Percentiles rank a stretch among this genome's conserved stretches.
These are phyloP conservation scores for Pomatorhinus ruficollis DNA, from an alignment of 2,113 vertebrate species.

Conservation along the genomic window DNA sequence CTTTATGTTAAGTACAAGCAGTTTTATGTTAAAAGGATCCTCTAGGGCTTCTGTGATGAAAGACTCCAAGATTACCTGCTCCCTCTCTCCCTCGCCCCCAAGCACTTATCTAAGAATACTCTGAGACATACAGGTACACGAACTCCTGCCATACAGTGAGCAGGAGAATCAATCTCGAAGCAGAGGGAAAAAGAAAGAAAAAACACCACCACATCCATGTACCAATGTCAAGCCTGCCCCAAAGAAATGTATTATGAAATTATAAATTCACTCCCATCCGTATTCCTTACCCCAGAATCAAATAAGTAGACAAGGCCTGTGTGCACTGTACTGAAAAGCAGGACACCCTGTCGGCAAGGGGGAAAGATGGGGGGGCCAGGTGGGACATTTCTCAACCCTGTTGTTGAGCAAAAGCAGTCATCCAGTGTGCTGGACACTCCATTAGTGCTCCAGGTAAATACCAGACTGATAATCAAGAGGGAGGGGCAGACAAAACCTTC, in stretches of 20 bases:
- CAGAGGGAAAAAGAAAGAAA: not conserved
- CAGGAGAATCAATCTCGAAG: not conserved
- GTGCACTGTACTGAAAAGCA: not conserved
- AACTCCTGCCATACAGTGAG: not conserved
- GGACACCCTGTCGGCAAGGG: not conserved
- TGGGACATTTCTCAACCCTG: not conserved
- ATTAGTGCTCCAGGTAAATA: not conserved
- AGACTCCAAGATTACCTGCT: not conserved
- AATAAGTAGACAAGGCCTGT: not conserved
- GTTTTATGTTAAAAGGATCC: not conserved
- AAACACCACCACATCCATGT: accelerated
- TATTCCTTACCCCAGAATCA: not conserved
- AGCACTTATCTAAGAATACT: not conserved
- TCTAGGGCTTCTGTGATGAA: not conserved
- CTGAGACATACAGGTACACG: not conserved
- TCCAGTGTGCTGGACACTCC: not conserved
- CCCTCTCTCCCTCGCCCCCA: not conserved
- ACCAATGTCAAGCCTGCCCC: not conserved
- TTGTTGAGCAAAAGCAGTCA: not conserved
- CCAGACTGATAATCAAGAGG: not conserved
- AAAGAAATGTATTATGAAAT: not conserved
- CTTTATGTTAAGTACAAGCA: not conserved
- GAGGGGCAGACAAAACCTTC: not conserved
- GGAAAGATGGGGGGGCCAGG: not conserved
- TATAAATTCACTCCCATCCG: not conserved